Base-by-base conservation (phyloP, 1,140 invertebrate genomes). In the Rhagoletis pomonella region DNA sequence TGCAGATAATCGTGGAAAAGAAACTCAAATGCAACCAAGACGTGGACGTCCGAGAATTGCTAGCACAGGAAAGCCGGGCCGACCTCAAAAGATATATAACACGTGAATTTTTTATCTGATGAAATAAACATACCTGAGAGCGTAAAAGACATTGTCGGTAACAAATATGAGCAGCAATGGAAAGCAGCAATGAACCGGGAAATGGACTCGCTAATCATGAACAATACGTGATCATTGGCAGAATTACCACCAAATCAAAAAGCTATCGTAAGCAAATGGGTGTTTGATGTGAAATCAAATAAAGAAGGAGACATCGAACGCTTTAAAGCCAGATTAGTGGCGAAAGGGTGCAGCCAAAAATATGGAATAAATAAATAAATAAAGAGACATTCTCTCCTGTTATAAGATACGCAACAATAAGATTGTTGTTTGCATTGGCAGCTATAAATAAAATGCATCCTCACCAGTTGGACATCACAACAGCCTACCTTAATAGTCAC, bases 401-500 rank as follows among this genome's bases (percentile, higher is more conserved):
- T 12, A 69, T 88, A 5, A 81, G 86, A 65, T 81, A 88, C 59
- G 58, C 85, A 2, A 85, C 86, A 19, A 89, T 88, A 88, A 87
- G 84, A 89, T 88, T 89, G 87, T 88, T 67, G 88, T 87, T 86
- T 86, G 90, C 88, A 17, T 85, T 90, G 62, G 87, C 90, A 67
- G 90, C 44, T 87, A 86, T 90, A 90, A 88, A 88, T 86, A 89
- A 90, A 89, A 86, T 92, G 62, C 19, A 89, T 84, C 64, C 91
- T n/a, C 86, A 90, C 50, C 92, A 94, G 58, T 89, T 93, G 86
- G 94, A 94, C 89, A 90, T 92, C 1, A 90, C 90, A 86, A 93
- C 92, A 29, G 94, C 94, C 0, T 94, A 93, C 89, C 88, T 94
- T 12, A 90, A 94, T 89, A 93, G 93, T 29, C 29, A 29, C 29